Percentiles rank a stretch among this genome's conserved stretches.
phyloP scores from a whole-genome alignment of 2,113 vertebrate species.

The Sylvietta virens region DNA sequence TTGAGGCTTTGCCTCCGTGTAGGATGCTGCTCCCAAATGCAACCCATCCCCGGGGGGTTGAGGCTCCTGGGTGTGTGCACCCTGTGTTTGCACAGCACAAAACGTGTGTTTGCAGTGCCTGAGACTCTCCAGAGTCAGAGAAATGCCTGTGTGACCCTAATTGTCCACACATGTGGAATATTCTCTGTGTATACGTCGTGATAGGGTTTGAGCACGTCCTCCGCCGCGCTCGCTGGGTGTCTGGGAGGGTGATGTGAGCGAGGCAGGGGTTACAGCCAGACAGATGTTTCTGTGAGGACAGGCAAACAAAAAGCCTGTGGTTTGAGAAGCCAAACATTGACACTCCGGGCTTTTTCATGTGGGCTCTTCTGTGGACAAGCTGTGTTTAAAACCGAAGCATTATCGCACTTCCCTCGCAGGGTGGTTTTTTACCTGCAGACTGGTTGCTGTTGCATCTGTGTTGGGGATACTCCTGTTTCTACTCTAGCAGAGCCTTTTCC shows the following conservation, averaged over 20 bases:
- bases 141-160: not conserved
- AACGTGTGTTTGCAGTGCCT: not conserved
- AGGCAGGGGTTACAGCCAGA: not conserved
- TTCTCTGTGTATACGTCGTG: not conserved
- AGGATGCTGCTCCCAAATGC: not conserved
- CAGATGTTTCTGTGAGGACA: not conserved
- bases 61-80: not conserved
- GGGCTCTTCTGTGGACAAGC: not conserved
- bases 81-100: not conserved
- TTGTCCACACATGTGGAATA: not conserved
- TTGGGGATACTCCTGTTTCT: not conserved
- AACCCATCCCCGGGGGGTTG: not conserved
- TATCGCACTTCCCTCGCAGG: fast-evolving
- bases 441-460: not conserved
- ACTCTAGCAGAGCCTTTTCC: not conserved
- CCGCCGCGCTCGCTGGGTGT: fast-evolving
- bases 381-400: not conserved
- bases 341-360: not conserved
- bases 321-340: not conserved
- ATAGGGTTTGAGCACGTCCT: not conserved
- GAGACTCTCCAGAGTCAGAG: not conserved
- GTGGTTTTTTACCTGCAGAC: not conserved
- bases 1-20: not conserved
- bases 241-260: not conserved
- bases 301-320: not conserved